Evolutionary conservation across 2,113 vertebrate genomes (phyloP), one percentile per base, ranked within the genome.

Genomic region (Amphiprion ocellaris): DNA sequence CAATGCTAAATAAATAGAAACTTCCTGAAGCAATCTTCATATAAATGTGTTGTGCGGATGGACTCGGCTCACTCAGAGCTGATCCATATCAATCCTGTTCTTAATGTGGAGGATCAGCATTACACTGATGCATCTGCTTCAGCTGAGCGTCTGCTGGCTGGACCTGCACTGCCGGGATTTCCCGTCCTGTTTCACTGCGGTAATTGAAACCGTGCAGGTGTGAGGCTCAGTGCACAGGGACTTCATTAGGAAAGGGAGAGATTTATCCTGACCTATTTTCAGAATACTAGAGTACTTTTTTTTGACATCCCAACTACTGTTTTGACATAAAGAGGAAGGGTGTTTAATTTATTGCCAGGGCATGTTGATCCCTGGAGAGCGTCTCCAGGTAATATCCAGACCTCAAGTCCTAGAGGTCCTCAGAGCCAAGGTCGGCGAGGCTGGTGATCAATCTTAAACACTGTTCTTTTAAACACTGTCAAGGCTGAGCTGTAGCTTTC

Each of bases 201-300:
- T 92, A 91, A 93, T 90, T 91, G 87, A 92, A 92, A 89, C 65
- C 21, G 77, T 74, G 86, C 87, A 87, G 89, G 82, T 92, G 83
- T 83, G 81, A 79, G 69, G 58, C 81, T 58, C 55, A 2, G 74
- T 71, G 89, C 90, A 41, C 67, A 30, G 89, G 83, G 92, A 93
- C 86, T 90, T 93, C 89, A 92, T 93, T 91, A 92, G 92, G 26
- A 83, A 81, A 77, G 84, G 79, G 39, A 83, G 55, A 87, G 77
- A 70, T 84, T 87, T 84, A 76, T 73, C 52, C 74, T 88, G 90
- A 92, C 91, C 89, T 84, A 83, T 79, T 91, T 93, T 82, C 55
- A 63, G 53, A 69, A 65, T 5, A 72, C 58, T 47, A 12, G 8
- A 24, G 50, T 17, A 21, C 49, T 60, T 47, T 21, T 37, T 46